Base-by-base conservation (phyloP, 2,888 invertebrate species). In the Chrysomela aeneicollis region DNA sequence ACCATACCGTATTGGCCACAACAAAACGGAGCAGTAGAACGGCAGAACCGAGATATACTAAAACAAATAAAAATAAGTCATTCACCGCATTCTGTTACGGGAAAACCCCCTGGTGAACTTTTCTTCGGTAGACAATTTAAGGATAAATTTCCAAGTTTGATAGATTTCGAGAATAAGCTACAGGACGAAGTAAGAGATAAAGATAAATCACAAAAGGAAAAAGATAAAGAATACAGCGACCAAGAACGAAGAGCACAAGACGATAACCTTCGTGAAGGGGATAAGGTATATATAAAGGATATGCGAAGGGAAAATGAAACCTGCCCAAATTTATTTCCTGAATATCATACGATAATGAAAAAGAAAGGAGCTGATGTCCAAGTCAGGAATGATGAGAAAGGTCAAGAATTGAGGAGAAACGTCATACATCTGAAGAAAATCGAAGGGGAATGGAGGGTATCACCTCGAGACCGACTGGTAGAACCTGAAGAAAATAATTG, bases 51-150 rank as follows among this genome's bases (percentile, higher is more conserved):
- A 59, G 64, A 73, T 51, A 64, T 76, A 17, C 26, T 76, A 8
- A 77, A 75, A 63, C 53, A 74, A 15, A 42, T 73, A 2, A 73
- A 71, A 67, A 74, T 76, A 10, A 72, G 73, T 22, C 71, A 73
- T 30, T 72, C 77, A 32, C 74, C 74, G 17, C 76, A 77, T 61
- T 66, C 74, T 6, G 49, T 32, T 12, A 65, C 68, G 4, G 62
- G 69, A 32, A 63, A 63, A 47, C 59, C 61, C 18, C 69, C 67
- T 22, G 35, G 62, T 12, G 65, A 68, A 51, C 37, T 68, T 66
- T 68, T n/a, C n/a, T n/a, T n/a, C n/a, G n/a, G n/a, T n/a, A n/a
- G n/a, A n/a, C n/a, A n/a, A n/a, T n/a, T n/a, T 35, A 22, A 66
- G 42, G 66, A 69, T 30, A 64, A 68, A 59, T 32, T 68, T 22